Evolutionary conservation across 2,888 invertebrate species (phyloP), one percentile per base, ranked within the genome.

Genomic region (Leptopterna dolabrata): DNA sequence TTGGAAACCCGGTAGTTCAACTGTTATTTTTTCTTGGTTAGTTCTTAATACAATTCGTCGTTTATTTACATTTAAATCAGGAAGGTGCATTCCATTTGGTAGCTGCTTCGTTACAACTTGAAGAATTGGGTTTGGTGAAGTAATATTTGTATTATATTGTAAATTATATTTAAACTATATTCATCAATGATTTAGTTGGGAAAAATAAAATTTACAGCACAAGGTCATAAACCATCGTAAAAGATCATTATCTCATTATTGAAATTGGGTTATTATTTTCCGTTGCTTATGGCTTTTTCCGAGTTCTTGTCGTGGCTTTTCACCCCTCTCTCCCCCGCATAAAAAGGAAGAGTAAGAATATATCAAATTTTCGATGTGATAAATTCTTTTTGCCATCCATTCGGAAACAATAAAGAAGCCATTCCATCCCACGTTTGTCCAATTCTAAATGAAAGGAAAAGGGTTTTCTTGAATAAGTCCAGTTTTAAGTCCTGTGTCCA

Each of bases 341-440:
- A 19, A 24, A 14, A 51, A n/a, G 78, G 3, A 78, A 78, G 78
- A 78, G 43, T 47, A 47, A 43, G 27, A 43, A 45, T 43, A 78
- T 27, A 43, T 47, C 83, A 55, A 83, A 41, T 63, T 83, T 76
- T 86, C 78, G 63, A 86, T 86, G 86, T 86, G 86, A 86, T 86
- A 86, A 86, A 87, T 80, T 82, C 51, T 87, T 83, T 81, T 81
- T 71, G 30, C 87, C 87, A 87, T 87, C 87, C 87, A 87, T 82
- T 87, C 45, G 71, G 87, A 73, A 87, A 87, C 87, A 87, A 87
- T 87, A 87, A 87, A 78, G 41, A 29, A 86, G 76, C 71, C 63
- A 86, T 51, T 86, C 86, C 86, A 86, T 86, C 86, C 86, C 78
- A 55, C 51, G 14, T 78, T 47, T 51, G 86, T 86, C 86, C 86